phyloP scores from a whole-genome alignment of 2,113 vertebrate genomes.

The Hyperopisus bebe region DNA sequence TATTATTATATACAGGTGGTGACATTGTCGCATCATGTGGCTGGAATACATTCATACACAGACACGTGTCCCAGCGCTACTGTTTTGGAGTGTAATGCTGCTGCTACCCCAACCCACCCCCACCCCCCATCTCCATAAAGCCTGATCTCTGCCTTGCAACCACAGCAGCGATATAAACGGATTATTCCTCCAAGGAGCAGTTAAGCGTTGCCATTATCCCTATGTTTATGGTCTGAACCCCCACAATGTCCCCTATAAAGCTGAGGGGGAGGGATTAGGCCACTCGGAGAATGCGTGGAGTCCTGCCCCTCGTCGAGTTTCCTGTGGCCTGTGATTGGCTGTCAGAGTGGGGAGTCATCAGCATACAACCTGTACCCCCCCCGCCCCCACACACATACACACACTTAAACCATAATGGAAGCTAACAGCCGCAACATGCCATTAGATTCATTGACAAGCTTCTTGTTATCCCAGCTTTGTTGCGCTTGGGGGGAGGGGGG shows the following conservation, averaged over 20 bases:
- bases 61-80: background rate
- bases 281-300: too few species aligned
- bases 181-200: background rate
- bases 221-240: background rate
- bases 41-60: background rate
- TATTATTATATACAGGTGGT: background rate
- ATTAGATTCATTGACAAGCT: conserved; percentile 24
- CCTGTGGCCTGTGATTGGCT: background rate
- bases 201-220: background rate
- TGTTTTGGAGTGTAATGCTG: background rate
- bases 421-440: background rate
- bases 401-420: conserved; percentile 1
- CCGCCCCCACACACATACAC: too few species aligned
- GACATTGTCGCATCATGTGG: background rate
- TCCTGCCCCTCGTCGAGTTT: too few species aligned
- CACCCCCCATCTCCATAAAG: too few species aligned
- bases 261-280: too few species aligned
- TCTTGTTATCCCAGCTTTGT: conserved; percentile 5
- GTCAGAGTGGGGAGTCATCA: background rate
- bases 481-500: too few species aligned
- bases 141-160: background rate
- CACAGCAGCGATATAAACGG: background rate
- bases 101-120: background rate
- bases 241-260: too few species aligned
- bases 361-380: too few species aligned